These are phyloP conservation scores for Pipa parva DNA, from an alignment of 2,113 vertebrate genomes.

Conservation along the genomic window DNA sequence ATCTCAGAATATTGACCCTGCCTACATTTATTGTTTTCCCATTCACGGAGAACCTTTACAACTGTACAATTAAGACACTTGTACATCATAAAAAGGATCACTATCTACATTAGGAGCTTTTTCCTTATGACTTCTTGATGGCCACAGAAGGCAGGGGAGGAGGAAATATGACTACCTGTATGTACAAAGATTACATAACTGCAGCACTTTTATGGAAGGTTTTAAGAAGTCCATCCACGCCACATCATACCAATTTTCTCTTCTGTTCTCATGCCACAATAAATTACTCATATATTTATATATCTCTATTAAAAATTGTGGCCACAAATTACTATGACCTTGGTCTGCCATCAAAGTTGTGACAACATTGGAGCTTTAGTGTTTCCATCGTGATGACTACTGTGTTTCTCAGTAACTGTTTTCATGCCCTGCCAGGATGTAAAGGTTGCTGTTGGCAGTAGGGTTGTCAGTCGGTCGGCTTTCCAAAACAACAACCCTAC, in stretches of 20 bases:
- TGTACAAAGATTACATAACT: constrained; percentile 96
- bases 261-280: constrained; percentile 74
- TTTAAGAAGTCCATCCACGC: constrained; percentile 63
- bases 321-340: constrained; percentile 50
- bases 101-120: constrained; percentile 81
- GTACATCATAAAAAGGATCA: constrained; percentile 66
- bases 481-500: constrained; percentile 95
- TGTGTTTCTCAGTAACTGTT: constrained; percentile 89
- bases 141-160: constrained; percentile 47
- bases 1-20: no score
- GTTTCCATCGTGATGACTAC: constrained; percentile 40
- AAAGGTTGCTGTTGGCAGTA: constrained; percentile 95
- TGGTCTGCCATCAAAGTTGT: constrained; percentile 55
- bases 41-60: constrained; percentile 66
- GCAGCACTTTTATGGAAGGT: constrained; percentile 79
- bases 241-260: constrained; percentile 58
- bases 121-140: constrained; percentile 65
- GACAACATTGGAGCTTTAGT: constrained; percentile 54
- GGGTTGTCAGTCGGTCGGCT: constrained; percentile 95
- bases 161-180: constrained; percentile 79
- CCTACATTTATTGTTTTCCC: constrained; percentile 41
- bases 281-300: constrained; percentile 63
- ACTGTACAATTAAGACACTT: constrained; percentile 76
- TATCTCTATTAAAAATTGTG: constrained; percentile 42
- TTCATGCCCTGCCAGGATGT: constrained; percentile 96